Base-by-base conservation (phyloP, 2,113 vertebrate species). In the Perognathus longimembris region DNA sequence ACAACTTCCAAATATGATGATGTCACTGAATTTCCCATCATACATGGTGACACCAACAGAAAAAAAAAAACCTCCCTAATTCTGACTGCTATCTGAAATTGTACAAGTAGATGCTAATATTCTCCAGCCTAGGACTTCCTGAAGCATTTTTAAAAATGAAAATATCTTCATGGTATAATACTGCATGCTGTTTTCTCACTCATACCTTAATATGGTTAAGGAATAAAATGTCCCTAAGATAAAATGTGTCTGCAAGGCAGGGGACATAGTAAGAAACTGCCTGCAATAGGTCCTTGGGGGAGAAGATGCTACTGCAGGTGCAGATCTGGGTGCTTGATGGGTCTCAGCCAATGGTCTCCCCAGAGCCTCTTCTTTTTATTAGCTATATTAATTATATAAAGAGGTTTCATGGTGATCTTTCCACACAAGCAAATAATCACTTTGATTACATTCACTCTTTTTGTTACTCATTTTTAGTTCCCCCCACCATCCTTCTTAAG, bases 101-200 rank as follows among this genome's bases (percentile, higher is more conserved):
- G 0, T 12, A 50, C n/a, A 80, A 32, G 66, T 45, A 79, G 45
- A 73, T 20, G 18, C 66, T 63, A 32, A 26, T 77, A 88, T 94
- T 89, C 78, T 81, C 88, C 59, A 5, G 24, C n/a, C 74, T 74
- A 85, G 66, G 24, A 78, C 30, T 85, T 87, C 78, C 57, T 36
- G 80, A 66, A n/a, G 63, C 3, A 50, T 71, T 79, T 83, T 45
- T 42, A 20, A 92, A 54, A 89, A 66, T 70, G 24, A 87, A 94
- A 92, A 85, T 79, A 91, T 78, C 64, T 91, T 45, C 71, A 38
- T 57, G 42, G 67, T 82, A n/a, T 66, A 85, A 71, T 38, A 45
- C 8, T 30, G 0, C 24, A 67, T 24, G 17, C 26, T 74, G 8
- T 40, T 74, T 76, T 61, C 42, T 85, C 45, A 88, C 34, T 82